Evolutionary conservation across 2,797 vertebrate species (phyloP).

Genomic region (Lerista edwardsae): DNA sequence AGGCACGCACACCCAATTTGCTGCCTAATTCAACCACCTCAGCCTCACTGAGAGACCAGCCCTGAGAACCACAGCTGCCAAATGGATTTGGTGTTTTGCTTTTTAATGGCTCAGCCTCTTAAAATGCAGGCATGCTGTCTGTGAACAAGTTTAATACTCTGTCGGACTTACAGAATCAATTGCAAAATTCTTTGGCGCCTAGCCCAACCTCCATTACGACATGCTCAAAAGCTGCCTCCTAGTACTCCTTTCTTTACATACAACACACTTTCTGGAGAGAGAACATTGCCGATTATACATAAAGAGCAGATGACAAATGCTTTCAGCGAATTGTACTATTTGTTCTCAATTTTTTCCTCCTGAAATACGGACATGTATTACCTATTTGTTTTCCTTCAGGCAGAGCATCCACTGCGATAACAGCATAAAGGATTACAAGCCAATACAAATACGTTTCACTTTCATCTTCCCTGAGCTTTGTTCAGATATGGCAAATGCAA

Average conservation of each 20-base stretch:
- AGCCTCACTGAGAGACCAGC: no score
- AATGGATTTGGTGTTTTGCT: no score
- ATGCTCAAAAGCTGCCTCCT: not conserved
- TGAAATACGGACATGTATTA: not conserved
- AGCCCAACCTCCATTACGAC: not conserved
- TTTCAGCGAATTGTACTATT: conserved; percentile 25
- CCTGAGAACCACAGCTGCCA: no score
- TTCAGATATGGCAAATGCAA: conserved; percentile 20
- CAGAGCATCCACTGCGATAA: conserved; percentile 32
- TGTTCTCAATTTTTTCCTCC: conserved; percentile 18
- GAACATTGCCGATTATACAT: not conserved
- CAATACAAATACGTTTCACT: conserved; percentile 18
- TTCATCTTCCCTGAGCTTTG: conserved; percentile 28
- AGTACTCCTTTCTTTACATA: not conserved
- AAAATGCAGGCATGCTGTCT: no score
- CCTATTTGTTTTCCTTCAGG: conserved; percentile 14
- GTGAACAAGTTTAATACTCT: not conserved
- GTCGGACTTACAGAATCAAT: not conserved
- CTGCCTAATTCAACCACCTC: no score
- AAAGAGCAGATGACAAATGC: conserved; percentile 18
- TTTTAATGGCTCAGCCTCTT: no score
- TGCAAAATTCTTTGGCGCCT: not conserved
- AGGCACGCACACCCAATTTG: no score
- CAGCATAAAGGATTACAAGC: conserved; percentile 22
- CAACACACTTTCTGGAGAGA: conserved; percentile 2